Conservation (phyloP, 2,797 vertebrate species). For the Eupleurogrammus muticus region DNA sequence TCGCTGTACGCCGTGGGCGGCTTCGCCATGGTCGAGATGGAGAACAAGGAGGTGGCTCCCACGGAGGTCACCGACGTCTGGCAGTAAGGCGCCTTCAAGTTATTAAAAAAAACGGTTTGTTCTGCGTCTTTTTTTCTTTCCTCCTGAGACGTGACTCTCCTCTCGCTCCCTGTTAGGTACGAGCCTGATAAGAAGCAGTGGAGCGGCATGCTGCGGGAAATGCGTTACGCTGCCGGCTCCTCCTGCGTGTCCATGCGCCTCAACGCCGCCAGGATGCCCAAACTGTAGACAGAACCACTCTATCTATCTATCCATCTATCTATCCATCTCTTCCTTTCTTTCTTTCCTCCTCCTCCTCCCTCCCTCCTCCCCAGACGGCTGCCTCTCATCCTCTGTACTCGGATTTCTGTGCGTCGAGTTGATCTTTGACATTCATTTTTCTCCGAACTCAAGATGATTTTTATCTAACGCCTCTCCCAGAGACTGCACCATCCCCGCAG, state of each 20-base stretch:
- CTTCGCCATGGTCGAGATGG: conserved; percentile 93
- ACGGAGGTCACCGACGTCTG: conserved; percentile 97
- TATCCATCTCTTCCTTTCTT: conserved; percentile 3
- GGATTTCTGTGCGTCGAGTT: conserved; percentile 39
- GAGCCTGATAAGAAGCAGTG: conserved; percentile 97
- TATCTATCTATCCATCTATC: not conserved
- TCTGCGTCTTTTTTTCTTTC: not conserved
- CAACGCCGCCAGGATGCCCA: conserved; percentile 94
- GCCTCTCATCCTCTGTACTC: conserved; percentile 44
- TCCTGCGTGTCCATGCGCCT: conserved; percentile 92
- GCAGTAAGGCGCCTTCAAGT: conserved; percentile 92
- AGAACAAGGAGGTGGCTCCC: conserved; percentile 94
- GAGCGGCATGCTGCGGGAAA: conserved; percentile 96
- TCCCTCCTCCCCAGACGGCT: conserved; percentile 11
- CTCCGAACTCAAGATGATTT: conserved; percentile 56
- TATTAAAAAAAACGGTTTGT: not conserved
- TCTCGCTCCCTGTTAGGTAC: conserved; percentile 81
- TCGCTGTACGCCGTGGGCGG: conserved; percentile 94
- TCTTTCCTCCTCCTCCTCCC: conserved; percentile 8
- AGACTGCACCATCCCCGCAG: conserved; percentile 35
- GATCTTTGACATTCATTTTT: conserved; percentile 56
- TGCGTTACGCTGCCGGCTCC: conserved; percentile 95
- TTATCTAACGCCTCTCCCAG: conserved; percentile 58
- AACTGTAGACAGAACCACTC: conserved; percentile 84
- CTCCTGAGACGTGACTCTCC: not conserved